Evolutionary conservation across 2,797 vertebrate genomes (phyloP).

Genomic region (Chanos chanos): DNA sequence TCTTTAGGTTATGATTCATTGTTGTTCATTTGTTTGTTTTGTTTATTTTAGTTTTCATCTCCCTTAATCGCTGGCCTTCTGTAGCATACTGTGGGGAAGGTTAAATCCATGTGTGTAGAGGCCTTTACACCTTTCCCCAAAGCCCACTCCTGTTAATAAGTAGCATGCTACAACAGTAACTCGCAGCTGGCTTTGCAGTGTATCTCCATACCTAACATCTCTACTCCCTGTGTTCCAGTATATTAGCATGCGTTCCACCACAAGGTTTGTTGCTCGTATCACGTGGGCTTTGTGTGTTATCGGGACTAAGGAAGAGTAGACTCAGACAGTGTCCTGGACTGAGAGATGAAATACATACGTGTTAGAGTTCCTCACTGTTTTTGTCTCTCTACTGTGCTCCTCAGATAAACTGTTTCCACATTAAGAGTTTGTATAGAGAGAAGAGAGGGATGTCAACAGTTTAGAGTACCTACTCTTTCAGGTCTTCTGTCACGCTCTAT

Average conservation of each 20-base stretch:
- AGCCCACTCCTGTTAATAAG: conserved; percentile 10
- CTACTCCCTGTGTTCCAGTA: neutral
- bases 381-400: neutral
- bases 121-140: conserved; percentile 27
- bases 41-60: conserved; percentile 31
- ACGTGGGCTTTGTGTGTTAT: too few species aligned
- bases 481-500: neutral
- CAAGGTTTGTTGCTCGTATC: too few species aligned
- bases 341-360: too few species aligned
- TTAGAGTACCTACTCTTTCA: neutral
- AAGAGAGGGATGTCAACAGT: neutral
- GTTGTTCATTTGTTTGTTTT: conserved; percentile 32
- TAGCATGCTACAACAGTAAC: neutral
- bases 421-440: neutral
- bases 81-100: conserved; percentile 15
- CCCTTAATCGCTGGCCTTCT: conserved; percentile 12
- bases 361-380: neutral
- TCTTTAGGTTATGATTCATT: conserved; percentile 59
- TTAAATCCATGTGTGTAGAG: neutral
- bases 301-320: neutral
- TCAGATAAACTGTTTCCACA: neutral
- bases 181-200: conserved; percentile 28
- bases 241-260: too few species aligned
- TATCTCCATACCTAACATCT: neutral
- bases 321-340: neutral